Evolutionary conservation across 2,888 invertebrate species (phyloP).

Genomic region (Aphodius sticticus): DNA sequence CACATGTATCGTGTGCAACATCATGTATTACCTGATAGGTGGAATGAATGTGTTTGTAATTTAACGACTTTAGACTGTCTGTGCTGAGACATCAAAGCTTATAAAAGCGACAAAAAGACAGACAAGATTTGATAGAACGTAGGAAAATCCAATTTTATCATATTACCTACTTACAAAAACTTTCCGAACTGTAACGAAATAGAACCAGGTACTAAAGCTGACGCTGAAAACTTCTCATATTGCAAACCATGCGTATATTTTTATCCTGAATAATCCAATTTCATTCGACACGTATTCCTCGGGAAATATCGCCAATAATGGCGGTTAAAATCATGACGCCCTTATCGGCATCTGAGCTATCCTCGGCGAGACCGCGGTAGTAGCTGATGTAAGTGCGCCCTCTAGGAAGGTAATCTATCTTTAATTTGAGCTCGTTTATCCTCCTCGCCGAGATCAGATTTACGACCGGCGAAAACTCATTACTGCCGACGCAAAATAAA

Average conservation of each 20-base stretch:
- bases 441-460: neutral
- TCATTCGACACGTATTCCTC: neutral
- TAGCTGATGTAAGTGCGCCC: neutral
- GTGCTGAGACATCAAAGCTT: too few species aligned
- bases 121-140: too few species aligned
- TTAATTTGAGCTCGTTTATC: neutral
- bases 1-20: too few species aligned
- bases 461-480: neutral
- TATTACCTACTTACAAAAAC: too few species aligned
- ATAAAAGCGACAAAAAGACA: too few species aligned
- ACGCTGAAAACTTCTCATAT: too few species aligned
- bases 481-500: neutral
- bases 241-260: neutral
- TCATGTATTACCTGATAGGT: too few species aligned
- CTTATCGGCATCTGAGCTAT: neutral
- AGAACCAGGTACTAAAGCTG: too few species aligned
- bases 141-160: too few species aligned
- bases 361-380: neutral
- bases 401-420: neutral
- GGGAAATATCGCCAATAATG: neutral
- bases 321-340: neutral
- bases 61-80: too few species aligned
- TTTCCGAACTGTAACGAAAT: too few species aligned
- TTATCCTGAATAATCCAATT: neutral
- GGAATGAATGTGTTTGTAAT: too few species aligned